Conservation (phyloP, 2,888 invertebrate genomes). For the Drosophila ustulata region DNA sequence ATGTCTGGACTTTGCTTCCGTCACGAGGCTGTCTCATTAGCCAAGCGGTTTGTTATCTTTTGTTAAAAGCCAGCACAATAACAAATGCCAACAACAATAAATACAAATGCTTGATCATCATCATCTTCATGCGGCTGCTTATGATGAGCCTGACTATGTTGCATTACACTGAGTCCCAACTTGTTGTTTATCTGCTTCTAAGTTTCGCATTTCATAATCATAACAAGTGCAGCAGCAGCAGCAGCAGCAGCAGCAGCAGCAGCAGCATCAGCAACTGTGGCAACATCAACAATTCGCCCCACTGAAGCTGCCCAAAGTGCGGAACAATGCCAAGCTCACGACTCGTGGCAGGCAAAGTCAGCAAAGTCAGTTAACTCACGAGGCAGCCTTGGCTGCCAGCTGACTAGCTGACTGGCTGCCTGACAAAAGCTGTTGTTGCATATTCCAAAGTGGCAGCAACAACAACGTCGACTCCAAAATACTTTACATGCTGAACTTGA, state of each 20-base stretch:
- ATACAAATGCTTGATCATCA: conserved; percentile 21
- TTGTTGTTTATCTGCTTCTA: conserved; percentile 15
- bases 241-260: background rate
- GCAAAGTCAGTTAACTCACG: conserved; percentile 34
- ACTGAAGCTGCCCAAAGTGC: conserved; percentile 31
- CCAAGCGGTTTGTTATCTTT: conserved; percentile 60
- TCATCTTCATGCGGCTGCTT: conserved; percentile 8
- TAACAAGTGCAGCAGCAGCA: conserved; percentile 43
- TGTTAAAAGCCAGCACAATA: conserved; percentile 37
- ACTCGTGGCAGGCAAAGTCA: conserved; percentile 45
- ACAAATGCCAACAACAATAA: conserved; percentile 40
- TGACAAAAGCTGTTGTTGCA: conserved; percentile 42
- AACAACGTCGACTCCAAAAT: background rate
- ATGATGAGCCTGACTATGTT: conserved; percentile 29
- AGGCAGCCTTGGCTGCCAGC: conserved; percentile 53
- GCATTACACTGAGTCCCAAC: conserved; percentile 2
- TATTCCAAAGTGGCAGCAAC: conserved; percentile 2
- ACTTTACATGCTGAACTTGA: background rate
- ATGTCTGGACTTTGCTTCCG: conserved; percentile 58
- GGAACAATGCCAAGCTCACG: conserved; percentile 49
- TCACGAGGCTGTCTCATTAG: conserved; percentile 69
- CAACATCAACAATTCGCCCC: conserved; percentile 30
- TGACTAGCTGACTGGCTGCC: conserved; percentile 18
- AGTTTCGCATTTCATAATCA: conserved; percentile 67
- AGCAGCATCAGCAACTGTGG: conserved; percentile 13